Conservation (phyloP, 2,888 invertebrate species). For the Rhaphigaster nebulosa region DNA sequence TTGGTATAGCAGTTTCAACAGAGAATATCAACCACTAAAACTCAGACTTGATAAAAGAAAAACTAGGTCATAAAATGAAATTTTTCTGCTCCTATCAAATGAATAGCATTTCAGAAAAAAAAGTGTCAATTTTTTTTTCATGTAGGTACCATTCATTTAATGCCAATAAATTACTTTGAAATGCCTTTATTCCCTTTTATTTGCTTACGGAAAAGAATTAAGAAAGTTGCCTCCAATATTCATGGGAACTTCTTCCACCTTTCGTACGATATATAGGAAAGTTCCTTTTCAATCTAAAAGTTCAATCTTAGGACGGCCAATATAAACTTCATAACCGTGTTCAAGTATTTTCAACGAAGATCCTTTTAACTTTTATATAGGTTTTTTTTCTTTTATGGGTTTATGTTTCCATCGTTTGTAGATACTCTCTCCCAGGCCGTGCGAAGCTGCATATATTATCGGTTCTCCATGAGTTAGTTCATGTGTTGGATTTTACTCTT, state of each 20-base stretch:
- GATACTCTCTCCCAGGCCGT: neutral
- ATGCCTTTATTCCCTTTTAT: neutral
- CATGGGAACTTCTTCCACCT: neutral
- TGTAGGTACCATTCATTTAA: no score
- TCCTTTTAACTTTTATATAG: constrained; percentile 38
- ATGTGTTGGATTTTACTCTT: no score
- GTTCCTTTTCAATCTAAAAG: constrained; percentile 53
- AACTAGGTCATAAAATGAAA: no score
- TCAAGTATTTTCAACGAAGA: constrained; percentile 42
- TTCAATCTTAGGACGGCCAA: constrained; percentile 35
- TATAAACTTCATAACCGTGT: constrained; percentile 56
- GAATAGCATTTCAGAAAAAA: no score
- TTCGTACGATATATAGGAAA: constrained; percentile 43
- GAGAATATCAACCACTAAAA: no score
- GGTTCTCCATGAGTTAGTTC: neutral
- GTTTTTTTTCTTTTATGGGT: neutral
- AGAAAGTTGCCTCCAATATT: neutral
- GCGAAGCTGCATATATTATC: neutral
- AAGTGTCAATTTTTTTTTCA: no score
- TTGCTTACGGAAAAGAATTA: neutral
- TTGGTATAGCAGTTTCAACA: no score
- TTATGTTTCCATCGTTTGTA: neutral
- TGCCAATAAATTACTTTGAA: neutral
- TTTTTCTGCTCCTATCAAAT: no score
- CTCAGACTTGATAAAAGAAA: no score